Evolutionary conservation across 2,888 invertebrate genomes (phyloP), one percentile per base, ranked within the genome.

Genomic region (Nipponacmea schrenckii): DNA sequence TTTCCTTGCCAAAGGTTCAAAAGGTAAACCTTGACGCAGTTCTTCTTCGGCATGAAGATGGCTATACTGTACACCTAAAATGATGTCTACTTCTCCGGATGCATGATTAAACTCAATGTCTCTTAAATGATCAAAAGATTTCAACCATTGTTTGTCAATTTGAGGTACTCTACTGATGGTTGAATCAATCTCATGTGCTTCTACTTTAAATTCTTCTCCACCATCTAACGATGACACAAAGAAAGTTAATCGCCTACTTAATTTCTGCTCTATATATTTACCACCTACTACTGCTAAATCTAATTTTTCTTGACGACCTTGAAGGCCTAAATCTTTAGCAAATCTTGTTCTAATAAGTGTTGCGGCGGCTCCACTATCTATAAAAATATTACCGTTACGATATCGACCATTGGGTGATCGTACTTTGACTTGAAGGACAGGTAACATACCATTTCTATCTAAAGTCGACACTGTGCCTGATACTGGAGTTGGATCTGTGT

Each of bases 31-130:
- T 46, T 68, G 27, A 1, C 68, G 24, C 1, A 63, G 20, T 50
- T 67, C 67, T n/a, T 68, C 50, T 44, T 72, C 71, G 0, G 64
- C 68, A 48, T 72, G 64, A n/a, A 72, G 71, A 50, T 72, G 68
- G 31, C 64, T 68, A 39, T 72, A 72, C 24, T 71, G 71, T 14
- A 71, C 71, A 17, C 71, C 67, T 10, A 67, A 45, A 24, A 71
- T 71, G n/a, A 67, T 17, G n/a, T 71, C 68, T 20, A 71, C 24
- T 15, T 24, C 26, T 20, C 71, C 71, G 15, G 67, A 17, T 48
- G 67, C 45, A 26, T 71, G 67, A 24, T 24, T 24, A 20, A 50
- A 50, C 4, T 50, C 50, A 50, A 50, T 50, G 20, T 50, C 50
- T 26, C 39, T 26, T 17, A 39, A 64, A 64, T 44, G 31, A 31